A percentile compares a stretch with the other conserved stretches of the same genome.
Conservation (phyloP, 2,797 vertebrate species). For the Urophycis tenuis region DNA sequence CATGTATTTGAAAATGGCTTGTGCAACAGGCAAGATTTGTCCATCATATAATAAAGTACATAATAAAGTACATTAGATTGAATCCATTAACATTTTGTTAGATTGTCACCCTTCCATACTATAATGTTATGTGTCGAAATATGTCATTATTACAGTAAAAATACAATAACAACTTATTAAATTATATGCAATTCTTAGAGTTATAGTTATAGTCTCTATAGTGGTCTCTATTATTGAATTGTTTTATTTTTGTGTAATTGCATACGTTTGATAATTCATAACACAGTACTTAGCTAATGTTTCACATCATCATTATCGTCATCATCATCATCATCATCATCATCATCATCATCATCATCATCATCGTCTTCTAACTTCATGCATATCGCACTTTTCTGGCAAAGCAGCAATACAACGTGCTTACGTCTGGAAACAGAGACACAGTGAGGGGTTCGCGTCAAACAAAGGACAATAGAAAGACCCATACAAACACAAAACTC, state of each 20-base stretch:
- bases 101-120: no score
- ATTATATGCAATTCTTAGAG: background rate
- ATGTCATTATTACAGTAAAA: no score
- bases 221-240: background rate
- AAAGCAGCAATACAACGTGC: background rate
- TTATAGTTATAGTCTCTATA: background rate
- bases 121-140: no score
- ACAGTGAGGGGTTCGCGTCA: no score
- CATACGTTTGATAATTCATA: background rate
- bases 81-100: no score
- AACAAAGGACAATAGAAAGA: no score
- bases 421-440: no score
- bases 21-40: no score
- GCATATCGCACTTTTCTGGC: background rate
- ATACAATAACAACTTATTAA: background rate
- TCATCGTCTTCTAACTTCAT: background rate
- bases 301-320: background rate
- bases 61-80: no score
- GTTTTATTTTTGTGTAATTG: background rate
- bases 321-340: background rate
- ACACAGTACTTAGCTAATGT: background rate
- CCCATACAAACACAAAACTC: no score
- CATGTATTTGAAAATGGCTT: background rate
- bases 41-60: no score
- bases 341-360: background rate